These are phyloP conservation scores for Rhagoletis zephyria DNA, from an alignment of 1,140 invertebrate species.

Conservation along the genomic window DNA sequence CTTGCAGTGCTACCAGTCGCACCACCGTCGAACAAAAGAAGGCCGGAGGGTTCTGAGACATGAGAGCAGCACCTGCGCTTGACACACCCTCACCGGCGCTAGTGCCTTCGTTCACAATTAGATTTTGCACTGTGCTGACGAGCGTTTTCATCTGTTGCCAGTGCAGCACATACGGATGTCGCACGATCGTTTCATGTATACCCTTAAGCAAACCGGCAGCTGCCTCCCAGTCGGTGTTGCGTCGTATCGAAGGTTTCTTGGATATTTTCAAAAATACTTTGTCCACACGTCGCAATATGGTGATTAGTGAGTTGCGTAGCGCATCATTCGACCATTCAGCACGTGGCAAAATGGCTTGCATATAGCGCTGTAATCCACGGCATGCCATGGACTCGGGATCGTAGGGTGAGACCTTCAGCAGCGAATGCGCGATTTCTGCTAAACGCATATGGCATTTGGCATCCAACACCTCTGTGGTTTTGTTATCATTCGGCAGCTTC, in stretches of 20 bases:
- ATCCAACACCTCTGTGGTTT: conserved; percentile 92
- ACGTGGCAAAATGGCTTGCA: conserved; percentile 93
- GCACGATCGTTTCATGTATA: conserved; percentile 92
- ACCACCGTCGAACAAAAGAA: conserved; percentile 97
- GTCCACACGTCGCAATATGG: conserved; percentile 92
- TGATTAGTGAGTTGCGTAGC: conserved; percentile 90
- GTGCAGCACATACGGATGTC: conserved; percentile 96
- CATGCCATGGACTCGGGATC: conserved; percentile 96
- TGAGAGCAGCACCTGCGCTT: conserved; percentile 83
- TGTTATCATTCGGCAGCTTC: conserved; percentile 86
- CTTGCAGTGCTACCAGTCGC: conserved; percentile 92
- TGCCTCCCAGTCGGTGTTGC: conserved; percentile 96
- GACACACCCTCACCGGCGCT: conserved; percentile 77
- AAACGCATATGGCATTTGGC: conserved; percentile 94
- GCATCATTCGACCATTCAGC: conserved; percentile 98
- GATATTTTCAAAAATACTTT: conserved; percentile 98
- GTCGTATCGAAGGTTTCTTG: conserved; percentile 91
- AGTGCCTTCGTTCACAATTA: conserved; percentile 70
- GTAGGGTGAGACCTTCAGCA: conserved; percentile 97
- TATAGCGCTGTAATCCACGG: conserved; percentile 91
- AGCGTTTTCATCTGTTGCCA: conserved; percentile 95
- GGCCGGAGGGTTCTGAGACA: conserved; percentile 90
- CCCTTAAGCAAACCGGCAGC: conserved; percentile 94
- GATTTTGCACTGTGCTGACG: conserved; percentile 83
- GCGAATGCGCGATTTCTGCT: conserved; percentile 95